phyloP scores from a whole-genome alignment of 2,113 vertebrate genomes.

The Murina feae region DNA sequence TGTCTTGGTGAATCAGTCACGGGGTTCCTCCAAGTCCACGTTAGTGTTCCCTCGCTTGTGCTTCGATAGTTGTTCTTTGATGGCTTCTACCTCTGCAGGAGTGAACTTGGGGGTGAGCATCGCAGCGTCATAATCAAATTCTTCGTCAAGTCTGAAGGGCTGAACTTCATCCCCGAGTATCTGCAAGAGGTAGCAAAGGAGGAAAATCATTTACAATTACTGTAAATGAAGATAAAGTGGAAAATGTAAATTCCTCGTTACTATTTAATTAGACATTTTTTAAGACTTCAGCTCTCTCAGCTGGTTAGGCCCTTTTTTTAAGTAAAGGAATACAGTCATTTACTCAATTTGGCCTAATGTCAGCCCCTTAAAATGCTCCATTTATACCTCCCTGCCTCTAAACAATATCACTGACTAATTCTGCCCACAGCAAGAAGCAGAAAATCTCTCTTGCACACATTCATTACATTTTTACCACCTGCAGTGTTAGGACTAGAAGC shows the following conservation, averaged over 20 bases:
- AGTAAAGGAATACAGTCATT: slow-evolving; percentile 84
- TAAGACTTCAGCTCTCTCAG: slow-evolving; percentile 72
- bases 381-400: slow-evolving; percentile 75
- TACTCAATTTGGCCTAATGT: slow-evolving; percentile 83
- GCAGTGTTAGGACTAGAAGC: not conserved
- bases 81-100: slow-evolving; percentile 69
- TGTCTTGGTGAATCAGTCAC: slow-evolving; percentile 13
- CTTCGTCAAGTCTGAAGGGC: slow-evolving; percentile 82
- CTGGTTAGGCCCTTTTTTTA: slow-evolving; percentile 84
- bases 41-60: not conserved
- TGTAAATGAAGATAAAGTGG: slow-evolving; percentile 63
- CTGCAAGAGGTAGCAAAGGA: slow-evolving; percentile 64
- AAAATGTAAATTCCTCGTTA: slow-evolving; percentile 77
- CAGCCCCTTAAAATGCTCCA: slow-evolving; percentile 78
- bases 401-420: slow-evolving; percentile 80
- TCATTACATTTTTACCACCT: slow-evolving; percentile 60
- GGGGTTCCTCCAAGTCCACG: not conserved
- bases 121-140: slow-evolving; percentile 84
- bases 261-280: slow-evolving; percentile 82
- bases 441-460: slow-evolving; percentile 64
- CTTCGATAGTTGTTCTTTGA: slow-evolving; percentile 38
- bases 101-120: slow-evolving; percentile 80
- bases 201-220: slow-evolving; percentile 42
- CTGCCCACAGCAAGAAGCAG: slow-evolving; percentile 73
- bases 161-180: slow-evolving; percentile 77